These are phyloP conservation scores for Anagyrus pseudococci DNA, from an alignment of 2,888 invertebrate genomes.

Conservation along the genomic window DNA sequence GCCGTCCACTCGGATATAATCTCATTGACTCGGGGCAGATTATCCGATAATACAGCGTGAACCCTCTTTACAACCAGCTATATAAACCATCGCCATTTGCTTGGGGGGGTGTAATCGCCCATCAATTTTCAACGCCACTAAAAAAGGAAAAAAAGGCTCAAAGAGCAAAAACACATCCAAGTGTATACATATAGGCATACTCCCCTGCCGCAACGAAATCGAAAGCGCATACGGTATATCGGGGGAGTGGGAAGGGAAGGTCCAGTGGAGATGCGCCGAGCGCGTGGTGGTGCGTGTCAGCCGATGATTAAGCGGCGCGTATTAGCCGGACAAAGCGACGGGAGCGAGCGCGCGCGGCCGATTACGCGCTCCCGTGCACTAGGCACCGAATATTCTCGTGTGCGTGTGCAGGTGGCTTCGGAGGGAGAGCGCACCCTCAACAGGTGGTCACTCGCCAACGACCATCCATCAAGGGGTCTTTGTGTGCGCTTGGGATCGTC, in stretches of 20 bases:
- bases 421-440: slow-evolving; percentile 47
- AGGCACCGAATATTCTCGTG: slow-evolving; percentile 26
- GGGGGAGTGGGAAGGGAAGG: background rate
- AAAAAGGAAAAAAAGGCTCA: slow-evolving; percentile 1
- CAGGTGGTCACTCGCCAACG: slow-evolving; percentile 59
- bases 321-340: background rate
- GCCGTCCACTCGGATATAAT: too few species aligned
- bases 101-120: too few species aligned
- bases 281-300: background rate
- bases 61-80: too few species aligned
- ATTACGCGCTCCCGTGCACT: slow-evolving; percentile 41
- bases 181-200: slow-evolving; percentile 16
- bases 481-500: too few species aligned
- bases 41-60: slow-evolving; percentile 17
- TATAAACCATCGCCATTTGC: too few species aligned
- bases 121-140: too few species aligned
- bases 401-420: slow-evolving; percentile 57
- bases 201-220: slow-evolving; percentile 8
- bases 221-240: background rate
- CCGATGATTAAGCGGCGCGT: slow-evolving; percentile 26
- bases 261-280: background rate
- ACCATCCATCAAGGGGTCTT: slow-evolving; percentile 62
- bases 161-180: background rate
- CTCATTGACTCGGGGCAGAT: too few species aligned
- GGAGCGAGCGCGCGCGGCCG: too few species aligned